Conservation (phyloP, 2,113 vertebrate genomes). For the Propithecus coquereli region DNA sequence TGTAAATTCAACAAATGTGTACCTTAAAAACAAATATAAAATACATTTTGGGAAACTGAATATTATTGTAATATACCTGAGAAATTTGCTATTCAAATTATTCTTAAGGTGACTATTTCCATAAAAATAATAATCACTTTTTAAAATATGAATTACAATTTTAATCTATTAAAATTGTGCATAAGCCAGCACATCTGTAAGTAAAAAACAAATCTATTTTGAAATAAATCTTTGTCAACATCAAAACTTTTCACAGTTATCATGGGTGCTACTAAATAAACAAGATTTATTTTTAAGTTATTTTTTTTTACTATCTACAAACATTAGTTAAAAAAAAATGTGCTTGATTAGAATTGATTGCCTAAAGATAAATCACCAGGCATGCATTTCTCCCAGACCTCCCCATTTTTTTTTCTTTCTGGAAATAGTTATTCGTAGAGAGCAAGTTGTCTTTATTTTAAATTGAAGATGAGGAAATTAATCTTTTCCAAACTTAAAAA, state of each 20-base stretch:
- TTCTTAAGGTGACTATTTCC: background rate
- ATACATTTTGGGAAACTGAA: background rate
- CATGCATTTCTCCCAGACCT: accelerated
- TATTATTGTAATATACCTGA: background rate
- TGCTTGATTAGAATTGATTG: background rate
- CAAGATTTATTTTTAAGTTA: background rate
- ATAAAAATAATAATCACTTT: background rate
- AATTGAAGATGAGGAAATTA: background rate
- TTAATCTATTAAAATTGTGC: background rate
- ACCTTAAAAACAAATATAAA: background rate
- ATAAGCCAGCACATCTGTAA: background rate
- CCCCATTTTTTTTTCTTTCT: background rate
- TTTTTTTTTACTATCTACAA: background rate
- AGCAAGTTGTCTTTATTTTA: background rate
- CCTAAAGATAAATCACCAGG: background rate
- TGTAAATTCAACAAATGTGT: background rate
- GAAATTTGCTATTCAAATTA: background rate
- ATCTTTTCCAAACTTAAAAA: background rate
- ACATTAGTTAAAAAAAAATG: background rate
- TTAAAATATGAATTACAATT: background rate
- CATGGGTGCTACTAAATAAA: background rate
- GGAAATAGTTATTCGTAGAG: background rate
- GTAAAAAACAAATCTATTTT: background rate
- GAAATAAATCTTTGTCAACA: background rate
- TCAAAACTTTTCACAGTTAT: background rate